phyloP scores from a whole-genome alignment of 2,888 invertebrate genomes.

The Rhodophaea formosa region DNA sequence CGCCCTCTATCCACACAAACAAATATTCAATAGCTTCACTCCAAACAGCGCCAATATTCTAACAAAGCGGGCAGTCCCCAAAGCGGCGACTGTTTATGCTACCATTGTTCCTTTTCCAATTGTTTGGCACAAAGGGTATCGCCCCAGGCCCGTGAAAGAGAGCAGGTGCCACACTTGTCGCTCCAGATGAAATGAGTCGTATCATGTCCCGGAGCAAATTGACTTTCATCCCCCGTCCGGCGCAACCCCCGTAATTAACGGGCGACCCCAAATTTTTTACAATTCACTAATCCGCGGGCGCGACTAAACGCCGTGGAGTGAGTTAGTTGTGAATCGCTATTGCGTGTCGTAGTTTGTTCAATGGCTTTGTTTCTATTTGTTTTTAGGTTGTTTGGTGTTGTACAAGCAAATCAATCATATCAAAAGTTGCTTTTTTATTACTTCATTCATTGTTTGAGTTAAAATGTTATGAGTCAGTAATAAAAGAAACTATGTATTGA shows the following conservation, averaged over 20 bases:
- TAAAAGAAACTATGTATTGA: too few species aligned
- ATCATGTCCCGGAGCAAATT: constrained; percentile 85
- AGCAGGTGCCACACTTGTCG: constrained; percentile 80
- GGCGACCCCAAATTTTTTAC: constrained; percentile 76
- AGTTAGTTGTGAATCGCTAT: constrained; percentile 45
- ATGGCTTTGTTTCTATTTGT: constrained; percentile 15
- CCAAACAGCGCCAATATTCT: neutral
- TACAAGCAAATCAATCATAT: constrained; percentile 29
- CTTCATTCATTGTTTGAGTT: too few species aligned
- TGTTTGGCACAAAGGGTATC: constrained; percentile 54
- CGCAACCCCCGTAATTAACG: constrained; percentile 81
- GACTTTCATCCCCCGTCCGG: constrained; percentile 78
- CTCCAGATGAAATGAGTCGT: constrained; percentile 82
- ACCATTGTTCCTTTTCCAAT: constrained; percentile 39
- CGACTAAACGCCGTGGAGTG: constrained; percentile 65
- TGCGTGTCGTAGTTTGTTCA: constrained; percentile 14
- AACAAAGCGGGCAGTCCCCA: constrained; percentile 22
- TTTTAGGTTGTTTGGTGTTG: constrained; percentile 27
- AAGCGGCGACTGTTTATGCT: constrained; percentile 33
- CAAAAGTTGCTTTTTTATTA: too few species aligned
- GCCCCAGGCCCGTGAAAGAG: constrained; percentile 57
- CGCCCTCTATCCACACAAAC: neutral
- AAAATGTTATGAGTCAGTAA: too few species aligned
- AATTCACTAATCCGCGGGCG: constrained; percentile 78
- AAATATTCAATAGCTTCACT: constrained; percentile 13